Conservation (phyloP, 1,140 invertebrate species). For the Neodiprion virginianus region DNA sequence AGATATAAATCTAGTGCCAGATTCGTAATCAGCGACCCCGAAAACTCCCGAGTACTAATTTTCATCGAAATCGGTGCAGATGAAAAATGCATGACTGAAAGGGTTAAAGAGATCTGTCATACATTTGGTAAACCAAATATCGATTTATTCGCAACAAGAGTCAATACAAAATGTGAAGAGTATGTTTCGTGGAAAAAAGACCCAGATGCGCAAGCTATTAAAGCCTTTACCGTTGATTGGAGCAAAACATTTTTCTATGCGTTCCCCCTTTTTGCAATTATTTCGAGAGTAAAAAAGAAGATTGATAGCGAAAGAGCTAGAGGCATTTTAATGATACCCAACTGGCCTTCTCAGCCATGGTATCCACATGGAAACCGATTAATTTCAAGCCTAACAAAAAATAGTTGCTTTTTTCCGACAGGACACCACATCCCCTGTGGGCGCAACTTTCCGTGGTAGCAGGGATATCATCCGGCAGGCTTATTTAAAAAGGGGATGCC, state of each 20-base stretch:
- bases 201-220: slow-evolving; percentile 18
- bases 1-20: too few relatives aligned
- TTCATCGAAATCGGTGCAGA: too few relatives aligned
- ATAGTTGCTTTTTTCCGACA: slow-evolving; percentile 30
- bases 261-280: slow-evolving; percentile 37
- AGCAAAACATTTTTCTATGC: slow-evolving; percentile 34
- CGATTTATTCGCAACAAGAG: slow-evolving; percentile 26
- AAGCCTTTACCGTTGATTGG: slow-evolving; percentile 34
- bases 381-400: slow-evolving; percentile 28
- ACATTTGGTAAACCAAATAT: slow-evolving; percentile 22
- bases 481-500: slow-evolving; percentile 26
- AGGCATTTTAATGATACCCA: slow-evolving; percentile 33
- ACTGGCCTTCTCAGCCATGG: slow-evolving; percentile 36
- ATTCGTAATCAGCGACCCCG: too few relatives aligned
- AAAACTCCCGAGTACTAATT: too few relatives aligned
- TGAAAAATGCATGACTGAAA: neutral
- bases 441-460: slow-evolving; percentile 37
- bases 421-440: slow-evolving; percentile 31
- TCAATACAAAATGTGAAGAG: slow-evolving; percentile 23
- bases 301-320: slow-evolving; percentile 31
- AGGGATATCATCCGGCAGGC: slow-evolving; percentile 35
- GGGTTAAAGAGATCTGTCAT: slow-evolving; percentile 13
- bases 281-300: slow-evolving; percentile 31
- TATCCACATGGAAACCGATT: slow-evolving; percentile 33
- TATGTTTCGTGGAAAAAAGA: slow-evolving; percentile 30